Percentiles rank a stretch among this genome's conserved stretches.
phyloP scores from a whole-genome alignment of 2,113 vertebrate genomes.

The Elephas maximus region DNA sequence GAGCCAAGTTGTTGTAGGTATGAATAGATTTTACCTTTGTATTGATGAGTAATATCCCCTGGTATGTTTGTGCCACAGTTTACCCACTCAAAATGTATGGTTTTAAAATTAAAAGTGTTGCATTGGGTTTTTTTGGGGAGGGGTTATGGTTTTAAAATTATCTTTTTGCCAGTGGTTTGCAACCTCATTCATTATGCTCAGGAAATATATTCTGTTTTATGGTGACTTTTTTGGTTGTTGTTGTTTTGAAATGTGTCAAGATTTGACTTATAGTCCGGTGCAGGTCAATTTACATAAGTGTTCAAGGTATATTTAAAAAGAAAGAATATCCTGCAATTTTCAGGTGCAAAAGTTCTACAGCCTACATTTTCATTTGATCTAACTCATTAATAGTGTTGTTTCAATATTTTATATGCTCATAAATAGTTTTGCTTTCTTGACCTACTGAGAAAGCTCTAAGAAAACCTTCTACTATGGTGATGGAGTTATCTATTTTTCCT shows the following conservation, averaged over 20 bases:
- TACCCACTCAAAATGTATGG: accelerated
- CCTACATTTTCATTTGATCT: background rate
- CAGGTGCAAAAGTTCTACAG: accelerated
- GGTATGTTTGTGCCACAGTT: accelerated
- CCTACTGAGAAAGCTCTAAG: background rate
- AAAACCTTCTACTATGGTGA: accelerated
- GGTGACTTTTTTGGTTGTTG: too few species aligned
- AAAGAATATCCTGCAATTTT: background rate
- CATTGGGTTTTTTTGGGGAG: too few species aligned
- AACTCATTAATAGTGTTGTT: background rate
- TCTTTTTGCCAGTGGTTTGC: background rate
- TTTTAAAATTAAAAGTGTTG: background rate
- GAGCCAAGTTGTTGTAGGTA: accelerated
- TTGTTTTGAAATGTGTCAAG: background rate
- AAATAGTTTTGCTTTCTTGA: background rate
- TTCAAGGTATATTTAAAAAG: accelerated
- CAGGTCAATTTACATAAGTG: accelerated
- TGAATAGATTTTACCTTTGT: accelerated
- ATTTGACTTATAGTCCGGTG: background rate
- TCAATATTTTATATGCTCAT: background rate
- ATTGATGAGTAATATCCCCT: background rate
- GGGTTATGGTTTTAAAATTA: too few species aligned
- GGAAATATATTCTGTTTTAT: background rate
- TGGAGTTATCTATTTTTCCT: accelerated
- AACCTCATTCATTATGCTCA: background rate